Evolutionary conservation across 2,797 vertebrate species (phyloP).

Genomic region (Hippopotamyrus pictus): DNA sequence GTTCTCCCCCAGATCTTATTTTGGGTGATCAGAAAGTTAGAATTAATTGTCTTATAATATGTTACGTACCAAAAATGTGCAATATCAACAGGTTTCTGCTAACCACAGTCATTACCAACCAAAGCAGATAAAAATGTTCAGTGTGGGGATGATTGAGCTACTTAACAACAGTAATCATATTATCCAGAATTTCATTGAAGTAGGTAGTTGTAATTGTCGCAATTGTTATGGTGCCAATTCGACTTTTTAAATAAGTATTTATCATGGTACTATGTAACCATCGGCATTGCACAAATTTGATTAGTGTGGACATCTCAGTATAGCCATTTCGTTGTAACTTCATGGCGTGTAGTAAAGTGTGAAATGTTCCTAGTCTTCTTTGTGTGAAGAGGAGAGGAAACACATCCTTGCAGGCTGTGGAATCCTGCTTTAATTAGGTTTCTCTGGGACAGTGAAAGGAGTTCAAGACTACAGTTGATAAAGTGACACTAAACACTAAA

Average conservation of each 20-base stretch:
- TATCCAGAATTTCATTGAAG: background rate
- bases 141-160: background rate
- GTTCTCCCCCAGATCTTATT: background rate
- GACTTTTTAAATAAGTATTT: background rate
- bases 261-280: background rate
- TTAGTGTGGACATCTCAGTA: background rate
- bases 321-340: background rate
- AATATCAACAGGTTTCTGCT: background rate
- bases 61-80: background rate
- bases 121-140: background rate
- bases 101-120: background rate
- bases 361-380: background rate
- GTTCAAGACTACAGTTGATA: background rate
- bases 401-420: background rate
- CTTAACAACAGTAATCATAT: background rate
- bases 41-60: conserved; percentile 6
- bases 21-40: background rate
- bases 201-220: background rate
- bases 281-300: background rate
- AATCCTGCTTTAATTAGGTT: background rate
- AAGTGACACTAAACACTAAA: background rate
- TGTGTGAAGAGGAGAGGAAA: background rate
- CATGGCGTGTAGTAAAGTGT: background rate
- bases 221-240: background rate
- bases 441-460: background rate